These are phyloP conservation scores for Nomada goodeniana DNA, from an alignment of 2,888 invertebrate genomes.

Conservation along the genomic window DNA sequence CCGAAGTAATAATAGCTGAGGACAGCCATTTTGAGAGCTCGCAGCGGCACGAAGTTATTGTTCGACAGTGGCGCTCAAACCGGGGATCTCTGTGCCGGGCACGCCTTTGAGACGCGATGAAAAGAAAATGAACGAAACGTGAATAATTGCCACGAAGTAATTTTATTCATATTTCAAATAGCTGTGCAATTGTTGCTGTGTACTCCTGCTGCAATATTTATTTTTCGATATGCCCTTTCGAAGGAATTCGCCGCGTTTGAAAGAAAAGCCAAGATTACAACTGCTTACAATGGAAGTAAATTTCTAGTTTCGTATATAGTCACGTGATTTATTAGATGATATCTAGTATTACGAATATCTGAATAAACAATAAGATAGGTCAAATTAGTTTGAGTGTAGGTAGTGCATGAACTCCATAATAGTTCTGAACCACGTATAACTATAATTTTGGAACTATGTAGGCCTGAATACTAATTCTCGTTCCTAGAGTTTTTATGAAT, in stretches of 20 bases:
- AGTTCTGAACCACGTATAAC: neutral
- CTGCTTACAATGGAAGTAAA: neutral
- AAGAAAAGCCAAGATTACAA: too few relatives aligned
- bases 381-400: too few relatives aligned
- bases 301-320: too few relatives aligned
- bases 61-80: constrained; percentile 80
- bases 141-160: neutral
- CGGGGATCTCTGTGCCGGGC: constrained; percentile 54
- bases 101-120: constrained; percentile 13
- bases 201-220: neutral
- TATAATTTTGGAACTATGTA: neutral
- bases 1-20: constrained; percentile 84
- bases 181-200: neutral
- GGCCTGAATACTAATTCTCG: neutral
- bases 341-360: too few relatives aligned
- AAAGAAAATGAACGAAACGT: constrained; percentile 3
- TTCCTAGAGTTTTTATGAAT: neutral
- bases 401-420: too few relatives aligned
- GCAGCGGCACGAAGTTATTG: constrained; percentile 83
- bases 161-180: neutral
- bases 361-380: too few relatives aligned
- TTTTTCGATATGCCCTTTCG: neutral
- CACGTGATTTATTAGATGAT: too few relatives aligned
- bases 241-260: too few relatives aligned
- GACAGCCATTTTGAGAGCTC: constrained; percentile 84